Evolutionary conservation across 1,140 invertebrate genomes (phyloP).

Genomic region (Pantala flavescens): DNA sequence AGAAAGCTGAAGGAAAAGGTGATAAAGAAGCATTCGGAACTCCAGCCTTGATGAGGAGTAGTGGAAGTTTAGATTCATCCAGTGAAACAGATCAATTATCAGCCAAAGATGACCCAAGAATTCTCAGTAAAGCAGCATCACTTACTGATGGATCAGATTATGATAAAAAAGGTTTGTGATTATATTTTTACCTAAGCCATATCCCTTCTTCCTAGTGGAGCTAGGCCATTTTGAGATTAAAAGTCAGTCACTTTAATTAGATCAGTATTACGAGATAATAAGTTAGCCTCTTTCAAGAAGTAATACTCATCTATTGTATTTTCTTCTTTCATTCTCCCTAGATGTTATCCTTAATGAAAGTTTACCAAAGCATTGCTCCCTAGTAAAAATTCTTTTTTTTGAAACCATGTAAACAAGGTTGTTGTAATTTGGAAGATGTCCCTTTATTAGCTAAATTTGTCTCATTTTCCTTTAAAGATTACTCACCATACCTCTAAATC

Average conservation of each 20-base stretch:
- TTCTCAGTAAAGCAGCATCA: not conserved
- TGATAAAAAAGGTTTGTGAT: not conserved
- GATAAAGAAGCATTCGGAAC: conserved; percentile 30
- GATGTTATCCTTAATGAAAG: too few species aligned
- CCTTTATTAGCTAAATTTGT: not conserved
- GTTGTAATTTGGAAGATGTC: not conserved
- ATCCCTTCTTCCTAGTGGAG: too few species aligned
- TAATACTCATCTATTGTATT: too few species aligned
- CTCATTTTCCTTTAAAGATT: not conserved
- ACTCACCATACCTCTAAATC: not conserved
- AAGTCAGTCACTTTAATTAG: too few species aligned
- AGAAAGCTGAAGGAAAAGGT: conserved; percentile 26
- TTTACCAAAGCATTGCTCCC: too few species aligned
- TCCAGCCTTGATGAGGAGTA: conserved; percentile 30
- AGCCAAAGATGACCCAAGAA: not conserved
- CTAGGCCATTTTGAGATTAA: too few species aligned
- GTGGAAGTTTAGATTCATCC: conserved; percentile 39
- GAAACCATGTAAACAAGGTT: too few species aligned
- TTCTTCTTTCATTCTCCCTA: too few species aligned
- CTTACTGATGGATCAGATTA: not conserved
- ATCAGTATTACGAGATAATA: too few species aligned
- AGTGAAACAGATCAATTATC: conserved; percentile 32
- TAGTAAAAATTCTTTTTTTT: too few species aligned
- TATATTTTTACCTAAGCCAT: too few species aligned
- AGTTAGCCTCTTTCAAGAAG: too few species aligned